A percentile compares a stretch with the other conserved stretches of the same genome.
Evolutionary conservation across 30 jellyfish, hydroid and myxozoan species (phyloP).

Genomic region (Pseudorhiza aurosa): DNA sequence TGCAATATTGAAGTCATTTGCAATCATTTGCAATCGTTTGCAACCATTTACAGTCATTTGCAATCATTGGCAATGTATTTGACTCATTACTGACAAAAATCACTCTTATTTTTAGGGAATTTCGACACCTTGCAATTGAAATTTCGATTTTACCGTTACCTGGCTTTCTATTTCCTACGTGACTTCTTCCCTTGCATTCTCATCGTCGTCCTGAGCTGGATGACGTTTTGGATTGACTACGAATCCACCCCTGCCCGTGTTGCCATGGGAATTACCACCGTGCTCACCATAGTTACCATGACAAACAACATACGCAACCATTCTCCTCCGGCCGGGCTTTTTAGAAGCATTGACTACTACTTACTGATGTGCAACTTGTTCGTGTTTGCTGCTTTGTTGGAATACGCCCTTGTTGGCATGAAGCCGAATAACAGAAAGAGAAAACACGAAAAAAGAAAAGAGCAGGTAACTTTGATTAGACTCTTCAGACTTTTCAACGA

Average conservation of each 20-base stretch:
- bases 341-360: slow-evolving; percentile 80
- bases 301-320: slow-evolving; percentile 68
- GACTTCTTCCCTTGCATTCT: slow-evolving; percentile 93
- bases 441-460: background rate
- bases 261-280: slow-evolving; percentile 92
- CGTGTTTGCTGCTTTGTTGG: slow-evolving; percentile 92
- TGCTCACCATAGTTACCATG: slow-evolving; percentile 89
- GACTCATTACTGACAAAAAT: too few relatives aligned
- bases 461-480: too few relatives aligned
- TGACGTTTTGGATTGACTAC: slow-evolving; percentile 82
- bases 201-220: slow-evolving; percentile 84
- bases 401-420: slow-evolving; percentile 82
- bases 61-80: too few relatives aligned
- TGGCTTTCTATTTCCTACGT: slow-evolving; percentile 64
- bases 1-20: too few relatives aligned
- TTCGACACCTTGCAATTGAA: slow-evolving; percentile 51
- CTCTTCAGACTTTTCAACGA: too few relatives aligned
- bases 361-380: slow-evolving; percentile 77
- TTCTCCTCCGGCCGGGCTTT: slow-evolving; percentile 86
- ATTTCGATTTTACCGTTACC: slow-evolving; percentile 65
- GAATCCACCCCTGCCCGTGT: slow-evolving; percentile 93
- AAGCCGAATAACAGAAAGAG: background rate
- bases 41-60: too few relatives aligned
- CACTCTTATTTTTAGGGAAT: slow-evolving; percentile 56
- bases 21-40: too few relatives aligned